Base-by-base conservation (phyloP, 2,113 vertebrate genomes). In the Piprites chloris region DNA sequence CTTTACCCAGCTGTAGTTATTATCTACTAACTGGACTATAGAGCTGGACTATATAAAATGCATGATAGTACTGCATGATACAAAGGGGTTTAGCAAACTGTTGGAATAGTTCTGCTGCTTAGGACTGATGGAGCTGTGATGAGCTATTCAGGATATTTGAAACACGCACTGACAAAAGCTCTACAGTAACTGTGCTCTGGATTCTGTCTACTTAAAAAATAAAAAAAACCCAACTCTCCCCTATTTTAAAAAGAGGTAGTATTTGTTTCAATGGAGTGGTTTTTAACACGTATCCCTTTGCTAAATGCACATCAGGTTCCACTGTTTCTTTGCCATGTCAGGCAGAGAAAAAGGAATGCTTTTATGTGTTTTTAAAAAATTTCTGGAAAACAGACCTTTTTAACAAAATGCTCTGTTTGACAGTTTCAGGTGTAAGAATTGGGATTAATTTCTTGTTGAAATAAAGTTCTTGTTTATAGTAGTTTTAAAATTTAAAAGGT, bases 241-340 rank as follows among this genome's bases (percentile, higher is more conserved):
- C 6, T 56, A 0, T 56, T 94, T 85, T 9, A n/a, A 21, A 81
- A 72, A 65, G 73, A 61, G 85, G 47, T 6, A 47, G 37, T 58
- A 22, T 41, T 27, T 68, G 22, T 55, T 86, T 74, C 49, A 66
- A 10, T 28, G 22, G 33, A 69, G 39, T 46, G 49, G 2, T 17
- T 75, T 6, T 56, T n/a, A n/a, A n/a, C n/a, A n/a, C 12, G 12
- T 46, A 0, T 74, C 30, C 7, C 26, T 65, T 39, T 24, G 11
- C 65, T 19, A 41, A 21, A 27, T 27, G 5, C 33, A 15, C 22
- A 15, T 9, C 26, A 41, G n/a, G 17, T 33, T 39, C 13, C 19
- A 14, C 24, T 33, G 50, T 35, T 77, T 37, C 0, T 0, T 66
- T 2, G 1, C 42, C 0, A 0, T 17, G 22, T 20, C n/a, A 37